Evolutionary conservation across 2,888 invertebrate genomes (phyloP), one percentile per base, ranked within the genome.

Genomic region (Lumbricus terrestris): DNA sequence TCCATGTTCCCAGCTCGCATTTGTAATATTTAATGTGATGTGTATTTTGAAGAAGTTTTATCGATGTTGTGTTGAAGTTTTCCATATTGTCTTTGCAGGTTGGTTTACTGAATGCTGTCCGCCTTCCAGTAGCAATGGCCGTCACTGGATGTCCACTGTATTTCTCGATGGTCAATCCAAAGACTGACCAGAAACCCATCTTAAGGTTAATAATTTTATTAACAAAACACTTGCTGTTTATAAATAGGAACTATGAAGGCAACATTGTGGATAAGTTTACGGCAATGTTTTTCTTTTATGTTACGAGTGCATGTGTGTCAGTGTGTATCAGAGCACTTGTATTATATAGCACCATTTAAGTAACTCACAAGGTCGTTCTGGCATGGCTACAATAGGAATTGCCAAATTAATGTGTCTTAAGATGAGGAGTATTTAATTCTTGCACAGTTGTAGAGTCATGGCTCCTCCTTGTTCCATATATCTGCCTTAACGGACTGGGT

Each of bases 121-220:
- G 83, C 35, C 82, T 92, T 35, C 91, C 91, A 15, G 92, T 94
- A 4, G 90, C 90, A 35, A 93, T 94, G 93, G 93, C 91, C 37
- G 93, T 94, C 15, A 90, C 92, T n/a, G 95, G 95, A 20, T 93
- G 93, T 92, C 95, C 95, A 3, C 93, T 95, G 16, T 92, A 92
- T 88, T 95, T 95, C 93, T 94, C 94, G 90, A 93, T 95, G 93
- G 93, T 94, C 3, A 93, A 94, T 33, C 93, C 93, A n/a, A 92
- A 93, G n/a, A 93, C 93, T 18, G 93, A 93, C 54, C 92, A 93
- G 40, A 92, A 93, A 90, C 93, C 94, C 0, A 91, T 93, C 34
- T 89, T 92, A 82, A 90, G 92, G 92, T 92, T 40, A 42, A 42
- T 42, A 13, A 16, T 47, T 47, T 47, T 47, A 20, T 16, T 47